Percentiles rank a stretch among this genome's conserved stretches.
Evolutionary conservation across 1,140 invertebrate species (phyloP).

Genomic region (Caenorhabditis inopinata): DNA sequence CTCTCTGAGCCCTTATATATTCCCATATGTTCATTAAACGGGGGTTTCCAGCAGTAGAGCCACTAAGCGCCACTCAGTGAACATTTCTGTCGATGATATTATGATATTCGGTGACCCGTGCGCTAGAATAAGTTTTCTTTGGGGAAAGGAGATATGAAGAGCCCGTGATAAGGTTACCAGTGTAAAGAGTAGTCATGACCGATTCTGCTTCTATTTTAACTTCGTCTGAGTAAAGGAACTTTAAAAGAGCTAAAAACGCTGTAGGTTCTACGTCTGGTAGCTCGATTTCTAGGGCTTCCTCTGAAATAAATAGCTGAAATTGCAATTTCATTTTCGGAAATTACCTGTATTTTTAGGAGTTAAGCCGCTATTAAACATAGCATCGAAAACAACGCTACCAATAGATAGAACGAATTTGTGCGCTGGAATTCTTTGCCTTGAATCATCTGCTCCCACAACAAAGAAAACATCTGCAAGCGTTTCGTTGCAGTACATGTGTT

Average conservation of each 20-base stretch:
- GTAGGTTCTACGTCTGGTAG: conserved; percentile 81
- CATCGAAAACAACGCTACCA: conserved; percentile 82
- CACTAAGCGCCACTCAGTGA: too few species aligned
- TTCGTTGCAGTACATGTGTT: conserved; percentile 80
- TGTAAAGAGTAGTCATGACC: conserved; percentile 83
- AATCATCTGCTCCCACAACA: conserved; percentile 71
- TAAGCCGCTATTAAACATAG: conserved; percentile 78
- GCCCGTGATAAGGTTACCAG: conserved; percentile 63
- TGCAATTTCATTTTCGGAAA: not conserved
- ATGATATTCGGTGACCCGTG: too few species aligned
- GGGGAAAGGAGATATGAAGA: too few species aligned
- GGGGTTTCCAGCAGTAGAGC: too few species aligned
- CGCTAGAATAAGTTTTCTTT: too few species aligned
- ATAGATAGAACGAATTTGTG: conserved; percentile 82
- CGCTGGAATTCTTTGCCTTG: conserved; percentile 73
- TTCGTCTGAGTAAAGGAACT: conserved; percentile 81
- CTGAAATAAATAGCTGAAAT: not conserved
- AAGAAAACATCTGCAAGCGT: conserved; percentile 80
- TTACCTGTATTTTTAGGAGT: conserved; percentile 61
- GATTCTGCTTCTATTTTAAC: conserved; percentile 82
- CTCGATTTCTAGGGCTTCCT: conserved; percentile 76
- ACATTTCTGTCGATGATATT: too few species aligned
- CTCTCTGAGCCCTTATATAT: too few species aligned
- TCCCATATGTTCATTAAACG: too few species aligned
- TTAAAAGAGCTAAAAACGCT: conserved; percentile 71